A percentile compares a stretch with the other conserved stretches of the same genome.
Evolutionary conservation across 1,140 invertebrate species (phyloP).

Genomic region (Drosophila quadrilineata): DNA sequence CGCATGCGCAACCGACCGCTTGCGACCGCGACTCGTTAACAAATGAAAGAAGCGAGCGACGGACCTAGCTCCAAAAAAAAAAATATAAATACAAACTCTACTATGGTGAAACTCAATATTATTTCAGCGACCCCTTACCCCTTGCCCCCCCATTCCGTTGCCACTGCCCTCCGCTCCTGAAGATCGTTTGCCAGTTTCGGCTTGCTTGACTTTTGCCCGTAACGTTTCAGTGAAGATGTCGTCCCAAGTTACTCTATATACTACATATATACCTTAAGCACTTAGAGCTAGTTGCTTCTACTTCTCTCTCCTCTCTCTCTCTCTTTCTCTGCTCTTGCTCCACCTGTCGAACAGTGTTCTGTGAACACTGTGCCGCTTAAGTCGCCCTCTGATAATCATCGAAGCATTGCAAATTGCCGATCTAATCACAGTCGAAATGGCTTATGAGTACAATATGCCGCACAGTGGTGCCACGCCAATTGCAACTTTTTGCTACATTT

Average conservation of each 20-base stretch:
- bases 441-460: not conserved
- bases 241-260: too few species aligned
- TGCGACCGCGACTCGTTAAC: conserved; percentile 52
- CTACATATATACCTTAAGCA: too few species aligned
- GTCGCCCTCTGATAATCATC: conserved; percentile 68
- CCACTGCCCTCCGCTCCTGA: not conserved
- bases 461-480: conserved; percentile 6
- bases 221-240: conserved; percentile 62
- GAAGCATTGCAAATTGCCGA: conserved; percentile 74
- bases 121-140: not conserved
- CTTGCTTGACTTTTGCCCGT: conserved; percentile 70
- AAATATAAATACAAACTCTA: too few species aligned
- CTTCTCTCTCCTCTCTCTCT: not conserved
- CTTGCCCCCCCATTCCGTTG: not conserved
- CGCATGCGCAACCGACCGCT: conserved; percentile 56
- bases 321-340: not conserved
- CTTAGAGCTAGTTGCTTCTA: too few species aligned
- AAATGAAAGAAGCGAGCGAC: conserved; percentile 54
- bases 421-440: conserved; percentile 61
- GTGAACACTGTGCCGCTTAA: conserved; percentile 4
- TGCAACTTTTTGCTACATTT: too few species aligned
- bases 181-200: conserved; percentile 32
- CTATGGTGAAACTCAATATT: conserved; percentile 8
- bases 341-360: conserved; percentile 51
- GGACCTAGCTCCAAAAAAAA: not conserved